Percentiles rank a stretch among this genome's conserved stretches.
phyloP scores from a whole-genome alignment of 2,113 vertebrate species.

The Beaufortia kweichowensis region DNA sequence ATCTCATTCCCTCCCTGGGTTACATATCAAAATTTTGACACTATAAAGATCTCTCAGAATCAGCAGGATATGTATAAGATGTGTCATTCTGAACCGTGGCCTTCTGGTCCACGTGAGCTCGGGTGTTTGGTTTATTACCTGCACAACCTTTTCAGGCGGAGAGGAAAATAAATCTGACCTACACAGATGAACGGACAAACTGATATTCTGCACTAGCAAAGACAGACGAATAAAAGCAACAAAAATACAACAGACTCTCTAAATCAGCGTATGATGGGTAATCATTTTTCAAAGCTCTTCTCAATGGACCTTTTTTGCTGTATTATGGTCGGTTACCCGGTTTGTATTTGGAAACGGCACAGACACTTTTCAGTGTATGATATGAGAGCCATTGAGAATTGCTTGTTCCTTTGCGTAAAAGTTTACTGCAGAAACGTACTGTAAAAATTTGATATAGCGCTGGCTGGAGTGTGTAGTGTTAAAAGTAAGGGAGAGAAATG shows the following conservation, averaged over 20 bases:
- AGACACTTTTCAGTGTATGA: slow-evolving; percentile 1
- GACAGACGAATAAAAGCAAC: slow-evolving; percentile 33
- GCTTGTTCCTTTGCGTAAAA: slow-evolving; percentile 20
- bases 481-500: slow-evolving; percentile 7
- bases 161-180: slow-evolving; percentile 43
- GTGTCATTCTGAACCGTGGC: slow-evolving; percentile 34
- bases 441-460: slow-evolving; percentile 50
- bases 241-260: neutral
- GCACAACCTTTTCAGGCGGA: slow-evolving; percentile 29
- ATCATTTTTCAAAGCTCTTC: slow-evolving; percentile 16
- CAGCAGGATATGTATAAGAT: slow-evolving; percentile 11
- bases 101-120: neutral
- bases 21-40: slow-evolving; percentile 36
- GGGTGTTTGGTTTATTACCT: slow-evolving; percentile 28
- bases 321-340: slow-evolving; percentile 1
- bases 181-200: slow-evolving; percentile 43
- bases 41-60: slow-evolving; percentile 32
- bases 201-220: slow-evolving; percentile 25
- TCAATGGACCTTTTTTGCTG: slow-evolving; percentile 1
- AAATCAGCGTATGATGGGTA: slow-evolving; percentile 12
- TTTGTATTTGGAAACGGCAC: slow-evolving; percentile 17
- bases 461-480: slow-evolving; percentile 16
- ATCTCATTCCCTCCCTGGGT: slow-evolving; percentile 23
- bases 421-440: slow-evolving; percentile 15
- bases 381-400: neutral